Conservation (phyloP, 1,140 invertebrate species). For the Bradysia coprophila region DNA sequence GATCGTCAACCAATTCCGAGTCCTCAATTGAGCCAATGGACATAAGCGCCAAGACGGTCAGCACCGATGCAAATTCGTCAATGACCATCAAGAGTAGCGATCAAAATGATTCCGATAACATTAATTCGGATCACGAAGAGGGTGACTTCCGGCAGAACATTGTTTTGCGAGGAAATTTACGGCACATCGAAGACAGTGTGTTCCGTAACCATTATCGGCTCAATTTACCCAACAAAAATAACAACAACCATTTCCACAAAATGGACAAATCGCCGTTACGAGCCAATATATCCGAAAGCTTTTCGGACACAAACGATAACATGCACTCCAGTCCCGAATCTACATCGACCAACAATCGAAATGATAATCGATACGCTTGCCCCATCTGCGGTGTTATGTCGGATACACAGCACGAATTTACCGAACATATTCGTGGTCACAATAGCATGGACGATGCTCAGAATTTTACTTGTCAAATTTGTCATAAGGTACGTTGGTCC, state of each 20-base stretch:
- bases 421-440: constrained; percentile 46
- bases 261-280: neutral
- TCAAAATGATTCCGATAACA: constrained; percentile 2
- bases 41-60: constrained; percentile 4
- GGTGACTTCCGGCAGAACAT: neutral
- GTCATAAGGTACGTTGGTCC: constrained; percentile 25
- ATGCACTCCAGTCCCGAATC: neutral
- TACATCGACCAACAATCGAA: neutral
- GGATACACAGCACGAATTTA: constrained; percentile 41
- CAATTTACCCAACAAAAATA: constrained; percentile 2
- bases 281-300: neutral
- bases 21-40: constrained; percentile 22
- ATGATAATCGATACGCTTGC: constrained; percentile 26
- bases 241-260: constrained; percentile 1
- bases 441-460: constrained; percentile 31
- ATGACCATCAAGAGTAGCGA: neutral
- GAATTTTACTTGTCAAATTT: constrained; percentile 30
- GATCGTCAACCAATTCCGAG: constrained; percentile 20
- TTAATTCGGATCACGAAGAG: constrained; percentile 1
- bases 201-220: neutral
- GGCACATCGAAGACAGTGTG: neutral
- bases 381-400: constrained; percentile 41
- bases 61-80: constrained; percentile 2
- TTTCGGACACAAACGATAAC: constrained; percentile 1
- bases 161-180: constrained; percentile 2